Evolutionary conservation across 2,797 vertebrate species (phyloP).

Genomic region (Anas georgica): DNA sequence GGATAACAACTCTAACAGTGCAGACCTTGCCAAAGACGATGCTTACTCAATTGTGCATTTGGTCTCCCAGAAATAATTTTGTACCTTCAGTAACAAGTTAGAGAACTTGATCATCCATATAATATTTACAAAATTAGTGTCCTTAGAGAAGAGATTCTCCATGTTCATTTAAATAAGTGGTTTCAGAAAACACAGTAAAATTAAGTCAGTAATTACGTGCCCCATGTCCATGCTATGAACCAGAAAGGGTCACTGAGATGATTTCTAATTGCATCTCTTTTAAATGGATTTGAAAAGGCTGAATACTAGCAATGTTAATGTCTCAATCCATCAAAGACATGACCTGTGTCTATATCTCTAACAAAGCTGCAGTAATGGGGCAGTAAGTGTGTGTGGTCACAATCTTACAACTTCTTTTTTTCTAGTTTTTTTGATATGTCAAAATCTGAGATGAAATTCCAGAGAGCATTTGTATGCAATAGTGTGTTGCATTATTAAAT

Average conservation of each 20-base stretch:
- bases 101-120: background rate
- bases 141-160: constrained; percentile 2
- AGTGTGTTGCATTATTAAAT: background rate
- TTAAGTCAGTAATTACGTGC: constrained; percentile 26
- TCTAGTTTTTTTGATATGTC: background rate
- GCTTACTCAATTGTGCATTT: background rate
- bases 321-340: background rate
- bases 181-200: constrained; percentile 25
- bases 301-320: background rate
- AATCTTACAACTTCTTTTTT: background rate
- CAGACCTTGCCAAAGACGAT: background rate
- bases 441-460: background rate
- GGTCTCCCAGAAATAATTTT: background rate
- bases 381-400: background rate
- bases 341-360: background rate
- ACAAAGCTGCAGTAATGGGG: background rate
- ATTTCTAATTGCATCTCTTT: constrained; percentile 16
- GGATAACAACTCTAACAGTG: background rate
- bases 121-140: background rate
- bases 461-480: background rate
- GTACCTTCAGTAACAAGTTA: constrained; percentile 26
- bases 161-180: constrained; percentile 18
- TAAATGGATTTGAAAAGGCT: constrained; percentile 8
- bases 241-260: background rate
- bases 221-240: background rate